Conservation (phyloP, 2,797 vertebrate genomes). For the Hirundo rustica region DNA sequence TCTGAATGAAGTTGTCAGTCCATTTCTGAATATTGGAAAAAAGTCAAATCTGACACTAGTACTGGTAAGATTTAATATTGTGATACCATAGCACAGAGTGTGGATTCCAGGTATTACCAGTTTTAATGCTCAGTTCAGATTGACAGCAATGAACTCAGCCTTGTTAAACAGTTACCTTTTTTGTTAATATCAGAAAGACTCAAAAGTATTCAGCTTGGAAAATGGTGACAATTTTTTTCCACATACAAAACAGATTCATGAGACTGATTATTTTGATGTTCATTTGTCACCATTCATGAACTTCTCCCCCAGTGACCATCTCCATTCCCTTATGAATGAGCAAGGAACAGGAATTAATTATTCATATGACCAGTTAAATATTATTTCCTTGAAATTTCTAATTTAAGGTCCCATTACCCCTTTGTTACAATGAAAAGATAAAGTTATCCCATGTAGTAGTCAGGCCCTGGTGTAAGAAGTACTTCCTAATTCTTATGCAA, state of each 20-base stretch:
- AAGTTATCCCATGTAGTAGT: neutral
- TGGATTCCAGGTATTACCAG: neutral
- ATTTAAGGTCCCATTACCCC: neutral
- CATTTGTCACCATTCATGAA: neutral
- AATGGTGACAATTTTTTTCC: neutral
- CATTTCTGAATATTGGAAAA: neutral
- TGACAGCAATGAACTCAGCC: neutral
- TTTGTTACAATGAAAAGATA: neutral
- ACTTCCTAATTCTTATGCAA: neutral
- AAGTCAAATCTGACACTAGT: neutral
- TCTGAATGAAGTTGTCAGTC: neutral
- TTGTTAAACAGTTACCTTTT: neutral
- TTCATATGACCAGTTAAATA: neutral
- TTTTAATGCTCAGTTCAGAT: neutral
- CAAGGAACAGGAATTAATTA: neutral
- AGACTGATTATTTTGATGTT: neutral
- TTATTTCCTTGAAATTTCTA: neutral
- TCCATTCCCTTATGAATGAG: neutral
- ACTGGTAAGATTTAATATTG: neutral
- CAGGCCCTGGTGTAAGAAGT: neutral
- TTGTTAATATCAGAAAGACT: neutral
- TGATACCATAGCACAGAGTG: neutral
- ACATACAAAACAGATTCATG: neutral
- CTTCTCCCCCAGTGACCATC: neutral
- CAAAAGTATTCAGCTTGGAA: neutral